Evolutionary conservation across 2,113 vertebrate species (phyloP), one percentile per base, ranked within the genome.

Genomic region (Stictonetta naevosa): DNA sequence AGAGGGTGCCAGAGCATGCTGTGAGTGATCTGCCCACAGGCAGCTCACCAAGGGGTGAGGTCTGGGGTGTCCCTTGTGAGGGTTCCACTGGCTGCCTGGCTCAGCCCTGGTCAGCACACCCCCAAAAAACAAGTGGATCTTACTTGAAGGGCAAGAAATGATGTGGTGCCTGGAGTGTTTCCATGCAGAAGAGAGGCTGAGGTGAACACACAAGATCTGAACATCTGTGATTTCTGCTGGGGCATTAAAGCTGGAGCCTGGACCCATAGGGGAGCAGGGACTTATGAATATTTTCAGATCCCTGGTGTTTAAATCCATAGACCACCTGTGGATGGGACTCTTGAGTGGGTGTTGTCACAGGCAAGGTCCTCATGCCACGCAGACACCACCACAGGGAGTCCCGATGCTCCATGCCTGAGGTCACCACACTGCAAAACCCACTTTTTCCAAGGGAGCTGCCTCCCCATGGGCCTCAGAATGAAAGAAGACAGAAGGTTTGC

Each of bases 1-100:
- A 64, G n/a, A 9, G 28, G 2, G 21, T 42, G 79, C 25, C 16
- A 11, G 46, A 77, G 25, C 7, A 79, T 14, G 5, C 4, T 68
- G 34, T 77, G 42, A 64, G 16, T 48, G 29, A 64, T 44, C 34
- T 60, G 17, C 14, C 9, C 59, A 36, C 26, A 0, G 5, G 26
- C 4, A 69, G 40, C 33, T 59, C 50, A 48, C 2, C 20, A 38
- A 78, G 17, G 13, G 55, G n/a, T 26, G 42, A 38, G 22, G 12
- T 38, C 42, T 86, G n/a, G 17, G 5, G 4, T 74, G 17, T 68
- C 13, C 22, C 40, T 42, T 46, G 13, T 26, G 40, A 69, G 21
- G 31, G 11, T 46, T 23, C 16, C 48, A 55, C 2, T 3, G 33
- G 31, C 29, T 69, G 46, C 10, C 6, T 1, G 0, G 10, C 28